phyloP scores from a whole-genome alignment of 2,113 vertebrate genomes.

The Melanerpes aurifrons region DNA sequence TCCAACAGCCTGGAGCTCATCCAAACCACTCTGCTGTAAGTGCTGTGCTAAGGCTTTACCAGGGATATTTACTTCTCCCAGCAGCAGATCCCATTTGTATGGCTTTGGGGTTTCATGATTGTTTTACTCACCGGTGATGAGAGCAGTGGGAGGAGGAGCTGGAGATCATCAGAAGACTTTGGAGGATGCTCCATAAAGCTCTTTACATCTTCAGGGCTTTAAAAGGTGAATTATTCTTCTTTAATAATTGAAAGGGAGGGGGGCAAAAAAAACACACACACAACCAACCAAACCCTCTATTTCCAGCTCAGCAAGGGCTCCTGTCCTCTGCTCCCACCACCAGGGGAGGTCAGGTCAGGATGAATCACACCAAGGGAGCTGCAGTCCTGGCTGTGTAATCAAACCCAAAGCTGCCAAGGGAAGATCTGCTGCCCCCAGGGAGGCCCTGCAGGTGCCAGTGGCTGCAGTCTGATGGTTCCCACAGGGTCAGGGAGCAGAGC shows the following conservation, averaged over 20 bases:
- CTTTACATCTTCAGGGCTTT: conserved; percentile 27
- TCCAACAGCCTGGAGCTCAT: conserved; percentile 71
- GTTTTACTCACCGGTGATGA: conserved; percentile 46
- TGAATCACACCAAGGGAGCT: not conserved
- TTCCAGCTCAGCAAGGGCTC: conserved; percentile 10
- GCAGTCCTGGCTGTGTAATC: not conserved
- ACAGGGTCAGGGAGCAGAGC: not conserved
- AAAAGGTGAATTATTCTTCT: conserved; percentile 43
- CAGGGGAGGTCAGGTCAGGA: conserved; percentile 5
- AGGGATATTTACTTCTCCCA: conserved; percentile 76
- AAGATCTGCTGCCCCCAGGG: not conserved
- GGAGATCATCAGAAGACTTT: conserved; percentile 17
- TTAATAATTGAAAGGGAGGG: conserved; percentile 38
- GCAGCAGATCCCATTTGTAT: conserved; percentile 65
- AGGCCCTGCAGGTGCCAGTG: not conserved
- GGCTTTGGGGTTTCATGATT: conserved; percentile 37
- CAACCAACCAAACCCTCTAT: not conserved
- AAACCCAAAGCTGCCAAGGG: conserved; percentile 15
- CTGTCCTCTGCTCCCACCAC: not conserved
- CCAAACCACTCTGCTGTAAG: conserved; percentile 79
- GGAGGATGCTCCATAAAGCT: conserved; percentile 32
- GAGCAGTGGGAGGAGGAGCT: conserved; percentile 5
- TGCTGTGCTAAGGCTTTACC: conserved; percentile 74
- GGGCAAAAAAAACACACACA: too few species aligned
- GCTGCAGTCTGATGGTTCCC: not conserved